These are phyloP conservation scores for Andrena haemorrhoa DNA, from an alignment of 2,888 invertebrate genomes.

Conservation along the genomic window DNA sequence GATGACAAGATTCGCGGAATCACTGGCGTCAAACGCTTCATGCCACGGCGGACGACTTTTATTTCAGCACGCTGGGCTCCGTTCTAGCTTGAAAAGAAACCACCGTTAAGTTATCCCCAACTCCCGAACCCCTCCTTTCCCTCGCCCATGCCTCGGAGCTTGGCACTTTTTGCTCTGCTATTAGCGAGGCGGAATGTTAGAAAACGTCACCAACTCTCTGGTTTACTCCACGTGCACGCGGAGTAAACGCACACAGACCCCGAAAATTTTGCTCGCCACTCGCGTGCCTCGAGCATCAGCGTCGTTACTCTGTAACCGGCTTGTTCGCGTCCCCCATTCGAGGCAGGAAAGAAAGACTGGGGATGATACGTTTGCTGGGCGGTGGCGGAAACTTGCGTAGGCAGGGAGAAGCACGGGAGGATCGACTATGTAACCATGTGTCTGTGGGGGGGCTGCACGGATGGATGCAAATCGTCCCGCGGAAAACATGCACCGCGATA, in stretches of 20 bases:
- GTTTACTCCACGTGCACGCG: background rate
- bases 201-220: background rate
- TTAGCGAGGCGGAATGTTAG: conserved; percentile 16
- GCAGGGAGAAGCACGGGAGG: conserved; percentile 5
- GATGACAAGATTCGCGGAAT: conserved; percentile 63
- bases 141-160: conserved; percentile 15
- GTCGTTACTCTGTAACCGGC: conserved; percentile 17
- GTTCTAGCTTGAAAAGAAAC: conserved; percentile 12
- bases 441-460: conserved; percentile 17
- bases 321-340: background rate
- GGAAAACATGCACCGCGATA: conserved; percentile 16
- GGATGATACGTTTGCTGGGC: background rate
- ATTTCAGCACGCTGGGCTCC: conserved; percentile 23
- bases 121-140: background rate
- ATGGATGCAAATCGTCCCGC: conserved; percentile 24
- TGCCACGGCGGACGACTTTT: conserved; percentile 39
- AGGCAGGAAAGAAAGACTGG: background rate
- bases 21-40: conserved; percentile 58
- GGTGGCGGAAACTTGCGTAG: background rate
- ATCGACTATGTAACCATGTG: conserved; percentile 32
- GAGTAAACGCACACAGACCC: no score
- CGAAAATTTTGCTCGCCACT: conserved; percentile 3
- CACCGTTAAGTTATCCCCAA: background rate
- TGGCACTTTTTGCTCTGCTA: conserved; percentile 17
- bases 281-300: conserved; percentile 3